Conservation (phyloP, 2,888 invertebrate species). For the Metacarcinus magister region DNA sequence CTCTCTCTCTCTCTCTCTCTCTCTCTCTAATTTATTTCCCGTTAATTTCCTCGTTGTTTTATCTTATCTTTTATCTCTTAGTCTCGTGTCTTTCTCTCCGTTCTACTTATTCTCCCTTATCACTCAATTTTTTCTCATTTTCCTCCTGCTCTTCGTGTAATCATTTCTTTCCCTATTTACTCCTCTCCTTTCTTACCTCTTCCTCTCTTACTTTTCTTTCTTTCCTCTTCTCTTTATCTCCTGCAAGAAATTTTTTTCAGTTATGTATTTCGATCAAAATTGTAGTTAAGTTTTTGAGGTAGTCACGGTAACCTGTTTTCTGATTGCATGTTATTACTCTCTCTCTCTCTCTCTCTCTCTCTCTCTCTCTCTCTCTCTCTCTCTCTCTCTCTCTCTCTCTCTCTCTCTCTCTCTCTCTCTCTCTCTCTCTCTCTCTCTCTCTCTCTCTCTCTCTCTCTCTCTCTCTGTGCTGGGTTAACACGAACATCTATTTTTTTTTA, state of each 20-base stretch:
- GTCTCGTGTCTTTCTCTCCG: too few species aligned
- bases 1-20: too few species aligned
- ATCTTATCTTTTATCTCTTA: too few species aligned
- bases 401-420: neutral
- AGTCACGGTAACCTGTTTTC: neutral
- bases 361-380: conserved; percentile 26
- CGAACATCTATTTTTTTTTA: neutral
- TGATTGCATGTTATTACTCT: neutral
- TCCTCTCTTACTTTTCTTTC: neutral
- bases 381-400: conserved; percentile 26
- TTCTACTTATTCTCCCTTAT: too few species aligned
- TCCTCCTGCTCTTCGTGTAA: neutral
- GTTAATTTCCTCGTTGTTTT: too few species aligned
- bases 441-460: neutral
- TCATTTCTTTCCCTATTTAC: neutral
- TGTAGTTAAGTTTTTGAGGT: neutral
- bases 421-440: neutral
- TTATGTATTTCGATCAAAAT: neutral
- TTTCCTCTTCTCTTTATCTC: neutral
- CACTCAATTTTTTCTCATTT: neutral
- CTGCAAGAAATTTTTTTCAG: neutral
- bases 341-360: conserved; percentile 26
- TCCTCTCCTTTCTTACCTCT: neutral
- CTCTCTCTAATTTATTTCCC: too few species aligned
- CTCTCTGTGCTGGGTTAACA: too few species aligned